Evolutionary conservation across 1,140 invertebrate genomes (phyloP).

Genomic region (Archivesica marissinica): DNA sequence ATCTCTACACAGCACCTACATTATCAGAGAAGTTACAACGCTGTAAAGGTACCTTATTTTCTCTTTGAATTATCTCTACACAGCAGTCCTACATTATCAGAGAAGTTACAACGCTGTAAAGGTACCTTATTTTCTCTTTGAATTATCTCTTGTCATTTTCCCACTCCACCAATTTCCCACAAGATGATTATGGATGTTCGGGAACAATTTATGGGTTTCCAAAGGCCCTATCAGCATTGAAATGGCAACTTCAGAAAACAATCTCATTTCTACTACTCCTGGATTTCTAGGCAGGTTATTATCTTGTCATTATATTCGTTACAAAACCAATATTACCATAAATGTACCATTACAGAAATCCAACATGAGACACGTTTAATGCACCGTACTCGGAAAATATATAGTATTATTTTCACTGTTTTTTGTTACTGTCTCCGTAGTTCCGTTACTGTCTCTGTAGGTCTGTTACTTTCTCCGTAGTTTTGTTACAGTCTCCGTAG

Average conservation of each 20-base stretch:
- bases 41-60: constrained; percentile 77
- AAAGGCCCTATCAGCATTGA: not conserved
- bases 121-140: constrained; percentile 61
- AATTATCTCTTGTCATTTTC: not conserved
- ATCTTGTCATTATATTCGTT: too few species aligned
- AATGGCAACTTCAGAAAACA: not conserved
- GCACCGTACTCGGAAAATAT: too few species aligned
- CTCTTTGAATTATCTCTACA: constrained; percentile 87
- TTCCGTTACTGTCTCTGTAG: too few species aligned
- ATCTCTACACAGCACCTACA: constrained; percentile 92
- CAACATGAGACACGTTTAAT: too few species aligned
- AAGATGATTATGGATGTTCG: not conserved
- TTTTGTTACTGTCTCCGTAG: too few species aligned
- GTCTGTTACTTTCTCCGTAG: too few species aligned
- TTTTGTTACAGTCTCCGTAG: too few species aligned
- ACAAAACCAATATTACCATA: too few species aligned
- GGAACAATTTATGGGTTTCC: not conserved
- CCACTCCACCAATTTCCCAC: not conserved
- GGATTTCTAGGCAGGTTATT: too few species aligned
- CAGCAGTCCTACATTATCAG: constrained; percentile 94
- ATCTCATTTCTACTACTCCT: too few species aligned
- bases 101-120: constrained; percentile 79
- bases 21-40: constrained; percentile 88
- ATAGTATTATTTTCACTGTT: too few species aligned
- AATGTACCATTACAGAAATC: too few species aligned